Evolutionary conservation across 2,888 invertebrate genomes (phyloP), one percentile per base, ranked within the genome.

Genomic region (Craniophora ligustri): DNA sequence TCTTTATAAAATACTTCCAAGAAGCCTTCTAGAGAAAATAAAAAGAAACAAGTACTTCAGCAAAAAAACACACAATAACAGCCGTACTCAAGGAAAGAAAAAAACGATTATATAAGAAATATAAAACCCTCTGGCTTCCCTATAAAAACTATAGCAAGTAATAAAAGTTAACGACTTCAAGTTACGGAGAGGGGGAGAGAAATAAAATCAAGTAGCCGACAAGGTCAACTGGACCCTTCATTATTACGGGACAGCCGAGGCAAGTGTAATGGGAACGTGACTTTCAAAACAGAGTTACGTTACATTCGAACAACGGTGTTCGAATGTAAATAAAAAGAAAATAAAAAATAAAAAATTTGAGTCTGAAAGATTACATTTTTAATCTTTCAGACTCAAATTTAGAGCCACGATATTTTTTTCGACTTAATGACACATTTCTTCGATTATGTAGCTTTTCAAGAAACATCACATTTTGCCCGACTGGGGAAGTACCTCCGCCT

Each of bases 131-230:
- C 35, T 49, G 35, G 26, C 49, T 38, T 50, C 30, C 40, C 42
- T 59, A 71, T 59, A 67, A 67, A 67, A 67, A 67, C 60, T 70
- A 67, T 58, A 26, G 53, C 26, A 5, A 13, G 63, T 39, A 49
- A 58, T 65, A 72, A 74, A 74, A 74, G 61, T 72, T 72, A 67
- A 74, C 65, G 61, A 47, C 70, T 65, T 61, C 51, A 67, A 75
- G 61, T 72, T 63, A 54, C 48, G 36, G 34, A 49, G 45, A 23
- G 40, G 48, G 38, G 38, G 21, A 48, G 36, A 45, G 34, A 50
- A 58, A 67, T 65, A 72, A 67, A 73, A 60, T 69, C 60, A 62
- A 74, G 69, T 64, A 60, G 53, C 57, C 36, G 40, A 41, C 56
- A 60, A 73, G 72, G 74, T 66, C 74, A 68, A 19, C 28, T 10